Evolutionary conservation across 2,797 vertebrate genomes (phyloP).

Genomic region (Periparus ater): DNA sequence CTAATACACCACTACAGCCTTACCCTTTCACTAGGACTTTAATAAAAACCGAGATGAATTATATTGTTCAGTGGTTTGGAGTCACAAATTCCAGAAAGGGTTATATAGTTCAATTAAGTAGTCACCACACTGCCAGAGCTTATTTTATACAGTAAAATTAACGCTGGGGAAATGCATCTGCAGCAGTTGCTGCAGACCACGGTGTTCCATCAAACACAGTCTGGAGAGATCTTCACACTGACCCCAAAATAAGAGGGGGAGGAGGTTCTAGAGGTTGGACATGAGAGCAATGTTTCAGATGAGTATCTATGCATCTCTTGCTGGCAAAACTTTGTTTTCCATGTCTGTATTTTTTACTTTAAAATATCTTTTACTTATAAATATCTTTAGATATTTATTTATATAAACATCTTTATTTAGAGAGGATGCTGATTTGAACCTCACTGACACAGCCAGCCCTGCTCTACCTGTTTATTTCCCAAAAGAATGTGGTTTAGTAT

Average conservation of each 20-base stretch:
- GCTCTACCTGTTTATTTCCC: neutral
- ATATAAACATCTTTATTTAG: neutral
- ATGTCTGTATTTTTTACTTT: neutral
- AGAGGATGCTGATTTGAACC: neutral
- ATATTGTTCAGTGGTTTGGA: constrained; percentile 41
- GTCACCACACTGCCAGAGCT: constrained; percentile 19
- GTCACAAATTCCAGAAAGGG: constrained; percentile 56
- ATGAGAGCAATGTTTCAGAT: neutral
- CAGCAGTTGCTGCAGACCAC: neutral
- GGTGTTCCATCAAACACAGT: neutral
- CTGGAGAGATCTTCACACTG: neutral
- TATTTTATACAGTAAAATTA: constrained; percentile 36
- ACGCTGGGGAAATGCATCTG: constrained; percentile 1
- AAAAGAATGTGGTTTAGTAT: neutral
- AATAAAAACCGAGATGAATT: constrained; percentile 55
- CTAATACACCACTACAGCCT: constrained; percentile 1
- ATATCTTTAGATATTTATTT: too few species aligned
- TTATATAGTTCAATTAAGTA: constrained; percentile 56
- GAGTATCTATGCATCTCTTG: neutral
- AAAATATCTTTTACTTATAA: too few species aligned
- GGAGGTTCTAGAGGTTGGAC: neutral
- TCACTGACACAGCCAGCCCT: neutral
- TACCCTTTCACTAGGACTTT: constrained; percentile 24
- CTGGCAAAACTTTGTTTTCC: neutral
- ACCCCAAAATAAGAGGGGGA: neutral